phyloP scores from a whole-genome alignment of 2,113 vertebrate species.

The Turnix velox region DNA sequence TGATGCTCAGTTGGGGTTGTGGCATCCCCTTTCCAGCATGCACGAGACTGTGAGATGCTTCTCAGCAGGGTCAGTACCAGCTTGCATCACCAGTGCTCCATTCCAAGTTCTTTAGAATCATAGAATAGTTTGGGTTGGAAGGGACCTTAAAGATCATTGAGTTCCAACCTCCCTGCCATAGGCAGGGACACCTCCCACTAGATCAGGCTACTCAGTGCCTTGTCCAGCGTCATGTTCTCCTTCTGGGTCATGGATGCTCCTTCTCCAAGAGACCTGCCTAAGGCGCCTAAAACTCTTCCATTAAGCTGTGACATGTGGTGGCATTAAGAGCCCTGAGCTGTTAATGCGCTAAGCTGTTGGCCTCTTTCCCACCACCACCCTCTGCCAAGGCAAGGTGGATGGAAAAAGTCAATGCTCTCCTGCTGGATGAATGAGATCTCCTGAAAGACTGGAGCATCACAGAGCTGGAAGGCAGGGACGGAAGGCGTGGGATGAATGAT shows the following conservation, averaged over 20 bases:
- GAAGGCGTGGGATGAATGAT: not conserved
- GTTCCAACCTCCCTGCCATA: too few relatives aligned
- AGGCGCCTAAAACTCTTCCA: constrained; percentile 45
- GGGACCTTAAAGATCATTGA: too few relatives aligned
- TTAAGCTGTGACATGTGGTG: constrained; percentile 56
- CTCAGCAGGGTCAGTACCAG: not conserved
- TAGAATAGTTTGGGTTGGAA: too few relatives aligned
- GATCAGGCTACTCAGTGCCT: too few relatives aligned
- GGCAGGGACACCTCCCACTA: too few relatives aligned
- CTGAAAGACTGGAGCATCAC: not conserved
- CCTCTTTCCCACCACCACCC: not conserved
- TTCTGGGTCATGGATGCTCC: constrained; percentile 18
- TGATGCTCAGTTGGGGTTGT: not conserved
- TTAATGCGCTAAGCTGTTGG: constrained; percentile 40
- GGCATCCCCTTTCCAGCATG: not conserved
- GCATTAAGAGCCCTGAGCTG: constrained; percentile 45
- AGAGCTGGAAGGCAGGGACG: not conserved
- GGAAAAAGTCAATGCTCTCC: not conserved
- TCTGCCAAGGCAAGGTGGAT: not conserved
- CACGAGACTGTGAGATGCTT: not conserved
- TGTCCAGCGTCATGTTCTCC: too few relatives aligned
- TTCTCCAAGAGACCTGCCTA: constrained; percentile 9
- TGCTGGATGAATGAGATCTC: not conserved
- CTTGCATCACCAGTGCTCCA: not conserved
- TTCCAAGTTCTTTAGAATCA: not conserved